A percentile compares a stretch with the other conserved stretches of the same genome.
phyloP scores from a whole-genome alignment of 64 coral and sea anemone genomes.

The Anthopleura sola region DNA sequence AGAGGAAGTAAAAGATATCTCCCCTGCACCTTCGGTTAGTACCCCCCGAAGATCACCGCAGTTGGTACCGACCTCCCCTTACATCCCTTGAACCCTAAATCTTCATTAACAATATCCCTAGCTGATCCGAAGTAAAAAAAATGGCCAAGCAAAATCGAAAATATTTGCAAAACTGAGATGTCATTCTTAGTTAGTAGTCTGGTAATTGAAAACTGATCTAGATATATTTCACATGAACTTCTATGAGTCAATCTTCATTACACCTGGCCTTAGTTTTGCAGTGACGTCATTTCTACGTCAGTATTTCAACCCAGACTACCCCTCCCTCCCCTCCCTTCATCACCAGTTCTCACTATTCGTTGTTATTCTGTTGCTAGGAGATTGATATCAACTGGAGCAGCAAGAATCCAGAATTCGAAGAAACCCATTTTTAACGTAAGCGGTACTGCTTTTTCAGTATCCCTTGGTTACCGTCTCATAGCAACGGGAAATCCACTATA shows the following conservation, averaged over 20 bases:
- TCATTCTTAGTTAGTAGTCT: no score
- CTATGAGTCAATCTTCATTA: no score
- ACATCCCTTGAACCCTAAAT: neutral
- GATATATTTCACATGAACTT: no score
- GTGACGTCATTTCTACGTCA: no score
- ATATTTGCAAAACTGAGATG: no score
- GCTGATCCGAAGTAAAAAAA: no score
- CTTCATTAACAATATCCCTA: no score
- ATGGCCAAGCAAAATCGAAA: no score
- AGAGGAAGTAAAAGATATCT: constrained; percentile 31
- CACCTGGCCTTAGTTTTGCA: no score
- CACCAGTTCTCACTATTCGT: neutral
- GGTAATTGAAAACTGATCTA: no score
- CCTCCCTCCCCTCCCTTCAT: neutral
- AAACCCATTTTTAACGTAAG: constrained; percentile 1
- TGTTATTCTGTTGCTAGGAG: neutral
- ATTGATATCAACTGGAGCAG: neutral
- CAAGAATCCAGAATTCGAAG: neutral
- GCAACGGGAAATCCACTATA: neutral
- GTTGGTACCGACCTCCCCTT: neutral
- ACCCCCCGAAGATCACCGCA: neutral
- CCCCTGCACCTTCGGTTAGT: constrained; percentile 45
- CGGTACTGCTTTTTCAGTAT: no score
- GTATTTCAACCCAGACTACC: no score
- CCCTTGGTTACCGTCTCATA: neutral